Evolutionary conservation across 2,113 vertebrate species (phyloP).

Genomic region (Calyptommatus sinebrachiatus): DNA sequence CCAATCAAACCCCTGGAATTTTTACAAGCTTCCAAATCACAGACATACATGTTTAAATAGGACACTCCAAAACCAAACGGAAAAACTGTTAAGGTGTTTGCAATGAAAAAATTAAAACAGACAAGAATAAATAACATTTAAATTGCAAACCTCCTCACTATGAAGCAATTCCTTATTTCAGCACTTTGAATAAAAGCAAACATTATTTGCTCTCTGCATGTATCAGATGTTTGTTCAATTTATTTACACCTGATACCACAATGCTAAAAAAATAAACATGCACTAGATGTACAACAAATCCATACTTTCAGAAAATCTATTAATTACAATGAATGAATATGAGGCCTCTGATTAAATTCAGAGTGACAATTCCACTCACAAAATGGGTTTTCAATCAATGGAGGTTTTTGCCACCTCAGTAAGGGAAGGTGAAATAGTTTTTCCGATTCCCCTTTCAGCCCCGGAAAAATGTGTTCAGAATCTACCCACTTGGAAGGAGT

Average conservation of each 20-base stretch:
- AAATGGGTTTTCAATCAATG: background rate
- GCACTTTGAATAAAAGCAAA: conserved; percentile 59
- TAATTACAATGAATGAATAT: conserved; percentile 66
- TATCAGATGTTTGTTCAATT: conserved; percentile 68
- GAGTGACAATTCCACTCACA: background rate
- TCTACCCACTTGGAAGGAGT: background rate
- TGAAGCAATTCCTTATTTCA: conserved; percentile 47
- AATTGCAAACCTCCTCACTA: conserved; percentile 43
- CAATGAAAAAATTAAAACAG: background rate
- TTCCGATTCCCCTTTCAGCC: background rate
- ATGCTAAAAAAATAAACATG: conserved; percentile 76
- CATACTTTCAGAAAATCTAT: conserved; percentile 59
- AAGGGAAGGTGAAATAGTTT: background rate
- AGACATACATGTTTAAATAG: background rate
- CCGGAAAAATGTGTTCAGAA: background rate
- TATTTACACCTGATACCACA: conserved; percentile 76
- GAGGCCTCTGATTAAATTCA: conserved; percentile 17
- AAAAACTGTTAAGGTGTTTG: no score
- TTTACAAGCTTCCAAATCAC: background rate
- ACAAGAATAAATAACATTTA: conserved; percentile 42
- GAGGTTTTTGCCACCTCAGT: background rate
- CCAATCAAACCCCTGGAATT: background rate
- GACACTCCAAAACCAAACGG: background rate
- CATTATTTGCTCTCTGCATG: conserved; percentile 57
- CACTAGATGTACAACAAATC: conserved; percentile 69